Base-by-base conservation (phyloP, 2,888 invertebrate genomes). In the Norana najaformis region DNA sequence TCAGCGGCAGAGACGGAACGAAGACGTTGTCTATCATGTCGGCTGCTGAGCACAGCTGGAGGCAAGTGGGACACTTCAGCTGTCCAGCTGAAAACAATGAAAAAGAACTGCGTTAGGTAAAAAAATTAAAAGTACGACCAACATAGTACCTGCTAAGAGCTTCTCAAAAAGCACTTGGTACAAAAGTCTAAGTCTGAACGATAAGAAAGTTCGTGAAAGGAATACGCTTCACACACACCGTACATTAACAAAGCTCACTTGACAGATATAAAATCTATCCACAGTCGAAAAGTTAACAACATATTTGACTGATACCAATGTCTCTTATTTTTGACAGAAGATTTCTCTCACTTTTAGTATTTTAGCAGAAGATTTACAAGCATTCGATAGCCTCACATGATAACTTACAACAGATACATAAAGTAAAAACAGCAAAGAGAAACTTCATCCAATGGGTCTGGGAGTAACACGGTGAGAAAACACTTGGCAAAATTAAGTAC, bases 1-100 rank as follows among this genome's bases (percentile, higher is more conserved):
- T 90, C 37, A 88, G 82, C n/a, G 91, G 89, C 39, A 90, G 89
- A 90, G 92, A 91, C 83, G 92, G 35, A 90, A 93, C 91, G 90
- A 98, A 97, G 93, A 97, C 96, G 96, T 98, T 97, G 94, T 97
- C 97, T 92, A 97, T 97, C 93, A 97, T 96, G 94, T 96, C 96
- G 92, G 96, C 96, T 89, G 96, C 95, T 93, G 96, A 96, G 94
- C 97, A 97, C 91, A 96, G 96, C 94, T 97, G 96, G 92, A 96
- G 96, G 94, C 98, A 98, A 91, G 96, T 95, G 36, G 97, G 96
- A 94, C 97, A 97, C 91, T 96, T 95, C 92, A 97, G 36, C 34
- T 89, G 88, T 83, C 90, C 85, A 83, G 37, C 90, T 90, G 83
- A 90, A 92, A 91, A 47, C 85, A 90, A 89, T 90, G 34, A 89